Percentiles rank a stretch among this genome's conserved stretches.
These are phyloP conservation scores for Micromesistius poutassou DNA, from an alignment of 2,797 vertebrate genomes.

Conservation along the genomic window DNA sequence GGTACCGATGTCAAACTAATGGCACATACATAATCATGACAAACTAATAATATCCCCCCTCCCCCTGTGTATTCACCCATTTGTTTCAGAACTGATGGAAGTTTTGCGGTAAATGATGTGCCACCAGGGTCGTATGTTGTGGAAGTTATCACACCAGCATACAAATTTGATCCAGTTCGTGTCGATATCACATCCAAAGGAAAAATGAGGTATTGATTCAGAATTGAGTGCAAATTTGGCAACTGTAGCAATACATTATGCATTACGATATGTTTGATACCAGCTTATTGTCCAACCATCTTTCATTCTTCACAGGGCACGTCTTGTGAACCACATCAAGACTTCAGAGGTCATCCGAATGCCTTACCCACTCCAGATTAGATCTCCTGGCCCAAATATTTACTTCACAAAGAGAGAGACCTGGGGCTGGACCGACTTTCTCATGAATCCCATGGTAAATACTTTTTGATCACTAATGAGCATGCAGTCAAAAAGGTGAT, in stretches of 20 bases:
- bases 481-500: not conserved
- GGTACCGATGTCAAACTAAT: not conserved
- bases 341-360: slow-evolving; percentile 93
- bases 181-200: slow-evolving; percentile 99
- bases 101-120: slow-evolving; percentile 95
- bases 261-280: not conserved
- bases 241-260: not conserved
- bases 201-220: slow-evolving; percentile 88
- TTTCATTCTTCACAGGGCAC: slow-evolving; percentile 74
- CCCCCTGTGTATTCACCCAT: not conserved
- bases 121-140: slow-evolving; percentile 96
- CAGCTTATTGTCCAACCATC: not conserved
- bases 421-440: slow-evolving; percentile 99
- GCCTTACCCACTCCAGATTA: slow-evolving; percentile 92
- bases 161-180: slow-evolving; percentile 90
- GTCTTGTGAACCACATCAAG: slow-evolving; percentile 95
- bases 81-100: slow-evolving; percentile 86
- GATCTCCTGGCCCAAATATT: slow-evolving; percentile 83
- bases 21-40: not conserved
- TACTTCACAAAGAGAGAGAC: slow-evolving; percentile 98
- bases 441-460: slow-evolving; percentile 98
- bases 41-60: not conserved
- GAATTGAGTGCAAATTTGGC: not conserved
- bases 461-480: not conserved
- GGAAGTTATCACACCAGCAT: slow-evolving; percentile 87